Conservation (phyloP, 2,888 invertebrate genomes). For the Melitaea athalia region DNA sequence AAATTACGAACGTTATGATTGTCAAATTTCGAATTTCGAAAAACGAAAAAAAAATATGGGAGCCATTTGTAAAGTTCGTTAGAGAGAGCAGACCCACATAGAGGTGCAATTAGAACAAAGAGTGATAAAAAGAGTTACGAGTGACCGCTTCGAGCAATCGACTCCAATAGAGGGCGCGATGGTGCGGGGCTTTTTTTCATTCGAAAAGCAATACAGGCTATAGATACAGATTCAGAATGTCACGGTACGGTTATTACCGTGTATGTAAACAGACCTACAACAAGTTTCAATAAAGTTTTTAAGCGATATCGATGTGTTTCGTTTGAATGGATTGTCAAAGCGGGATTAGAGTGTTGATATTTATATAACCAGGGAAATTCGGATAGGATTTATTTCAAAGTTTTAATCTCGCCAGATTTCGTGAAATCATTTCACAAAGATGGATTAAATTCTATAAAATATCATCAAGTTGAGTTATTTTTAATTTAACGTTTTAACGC, state of each 20-base stretch:
- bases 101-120: conserved; percentile 65
- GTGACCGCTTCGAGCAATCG: conserved; percentile 56
- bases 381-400: background rate
- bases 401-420: background rate
- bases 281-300: conserved; percentile 12
- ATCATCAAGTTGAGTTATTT: conserved; percentile 13
- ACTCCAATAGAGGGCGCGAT: conserved; percentile 45
- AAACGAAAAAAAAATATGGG: conserved; percentile 39
- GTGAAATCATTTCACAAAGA: background rate
- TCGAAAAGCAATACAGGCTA: conserved; percentile 34
- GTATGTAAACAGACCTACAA: conserved; percentile 1
- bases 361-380: background rate
- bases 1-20: conserved; percentile 11
- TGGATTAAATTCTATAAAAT: background rate
- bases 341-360: background rate
- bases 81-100: conserved; percentile 47
- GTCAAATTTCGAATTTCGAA: conserved; percentile 27
- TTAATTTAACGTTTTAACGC: conserved; percentile 28
- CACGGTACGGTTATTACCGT: conserved; percentile 4
- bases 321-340: background rate
- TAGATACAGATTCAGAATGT: conserved; percentile 39
- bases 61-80: conserved; percentile 55
- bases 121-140: conserved; percentile 49
- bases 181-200: conserved; percentile 40
- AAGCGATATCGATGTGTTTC: background rate